A percentile compares a stretch with the other conserved stretches of the same genome.
Conservation (phyloP, 2,797 vertebrate species). For the Schizopygopsis pylzovi region DNA sequence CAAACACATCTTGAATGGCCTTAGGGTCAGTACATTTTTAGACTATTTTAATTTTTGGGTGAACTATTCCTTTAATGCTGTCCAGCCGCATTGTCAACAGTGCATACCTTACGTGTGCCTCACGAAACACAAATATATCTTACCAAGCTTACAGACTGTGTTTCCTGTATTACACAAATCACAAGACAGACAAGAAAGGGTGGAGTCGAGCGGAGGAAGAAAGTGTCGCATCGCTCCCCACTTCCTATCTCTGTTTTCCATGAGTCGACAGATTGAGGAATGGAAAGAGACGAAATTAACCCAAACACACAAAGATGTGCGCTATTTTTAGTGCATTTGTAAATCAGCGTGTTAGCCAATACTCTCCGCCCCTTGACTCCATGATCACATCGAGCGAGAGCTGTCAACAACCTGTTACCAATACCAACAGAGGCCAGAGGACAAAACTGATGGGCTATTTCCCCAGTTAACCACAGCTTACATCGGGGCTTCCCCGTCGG, state of each 20-base stretch:
- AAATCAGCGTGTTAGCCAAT: constrained; percentile 70
- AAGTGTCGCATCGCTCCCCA: constrained; percentile 74
- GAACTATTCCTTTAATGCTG: background rate
- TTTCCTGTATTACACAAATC: constrained; percentile 48
- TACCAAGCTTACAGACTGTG: constrained; percentile 7
- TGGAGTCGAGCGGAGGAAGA: constrained; percentile 72
- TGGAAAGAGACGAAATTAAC: constrained; percentile 74
- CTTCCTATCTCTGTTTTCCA: constrained; percentile 83
- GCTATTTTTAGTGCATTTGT: constrained; percentile 80
- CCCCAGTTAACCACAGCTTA: constrained; percentile 37
- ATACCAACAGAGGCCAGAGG: constrained; percentile 16
- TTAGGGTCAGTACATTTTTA: background rate
- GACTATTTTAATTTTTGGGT: background rate
- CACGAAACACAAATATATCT: constrained; percentile 17
- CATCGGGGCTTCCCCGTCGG: constrained; percentile 31
- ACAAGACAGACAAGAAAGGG: constrained; percentile 44
- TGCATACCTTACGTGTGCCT: background rate
- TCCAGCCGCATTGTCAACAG: background rate
- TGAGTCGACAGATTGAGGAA: constrained; percentile 79
- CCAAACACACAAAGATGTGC: constrained; percentile 66
- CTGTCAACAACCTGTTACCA: constrained; percentile 32
- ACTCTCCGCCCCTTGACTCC: constrained; percentile 61
- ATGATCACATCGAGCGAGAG: constrained; percentile 51
- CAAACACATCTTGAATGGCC: background rate
- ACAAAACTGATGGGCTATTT: constrained; percentile 30